Conservation (phyloP, 2,113 vertebrate species). For the Dromiciops gliroides region DNA sequence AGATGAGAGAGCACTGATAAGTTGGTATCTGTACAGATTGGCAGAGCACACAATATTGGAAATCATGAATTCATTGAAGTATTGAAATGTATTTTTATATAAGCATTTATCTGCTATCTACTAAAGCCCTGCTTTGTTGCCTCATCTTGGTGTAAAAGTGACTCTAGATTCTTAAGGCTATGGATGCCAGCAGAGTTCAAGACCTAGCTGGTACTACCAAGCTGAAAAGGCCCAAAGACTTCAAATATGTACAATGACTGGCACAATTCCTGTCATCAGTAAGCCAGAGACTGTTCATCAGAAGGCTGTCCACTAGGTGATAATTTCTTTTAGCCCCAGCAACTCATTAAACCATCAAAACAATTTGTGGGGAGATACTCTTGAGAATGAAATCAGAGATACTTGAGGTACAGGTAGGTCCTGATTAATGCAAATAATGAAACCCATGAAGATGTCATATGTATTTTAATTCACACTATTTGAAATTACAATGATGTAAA, state of each 20-base stretch:
- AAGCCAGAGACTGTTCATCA: background rate
- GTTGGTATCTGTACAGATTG: background rate
- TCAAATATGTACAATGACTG: background rate
- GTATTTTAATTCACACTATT: background rate
- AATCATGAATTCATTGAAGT: background rate
- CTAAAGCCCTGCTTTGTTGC: background rate
- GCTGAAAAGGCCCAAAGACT: background rate
- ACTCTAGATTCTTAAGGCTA: background rate
- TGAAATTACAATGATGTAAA: background rate
- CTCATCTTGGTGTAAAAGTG: background rate
- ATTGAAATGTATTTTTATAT: background rate
- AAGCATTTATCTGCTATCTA: background rate
- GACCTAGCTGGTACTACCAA: background rate
- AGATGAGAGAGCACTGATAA: background rate
- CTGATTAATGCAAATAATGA: background rate
- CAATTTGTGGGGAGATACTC: background rate
- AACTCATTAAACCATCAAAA: background rate
- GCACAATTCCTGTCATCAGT: background rate
- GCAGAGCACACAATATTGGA: background rate
- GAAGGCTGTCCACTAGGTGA: background rate
- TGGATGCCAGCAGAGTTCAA: background rate
- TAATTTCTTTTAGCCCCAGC: background rate
- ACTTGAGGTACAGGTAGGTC: background rate
- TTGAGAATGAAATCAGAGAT: background rate
- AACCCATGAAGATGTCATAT: background rate